These are phyloP conservation scores for Galaxea fascicularis DNA, from an alignment of 92 coral and sea anemone genomes.

Conservation along the genomic window DNA sequence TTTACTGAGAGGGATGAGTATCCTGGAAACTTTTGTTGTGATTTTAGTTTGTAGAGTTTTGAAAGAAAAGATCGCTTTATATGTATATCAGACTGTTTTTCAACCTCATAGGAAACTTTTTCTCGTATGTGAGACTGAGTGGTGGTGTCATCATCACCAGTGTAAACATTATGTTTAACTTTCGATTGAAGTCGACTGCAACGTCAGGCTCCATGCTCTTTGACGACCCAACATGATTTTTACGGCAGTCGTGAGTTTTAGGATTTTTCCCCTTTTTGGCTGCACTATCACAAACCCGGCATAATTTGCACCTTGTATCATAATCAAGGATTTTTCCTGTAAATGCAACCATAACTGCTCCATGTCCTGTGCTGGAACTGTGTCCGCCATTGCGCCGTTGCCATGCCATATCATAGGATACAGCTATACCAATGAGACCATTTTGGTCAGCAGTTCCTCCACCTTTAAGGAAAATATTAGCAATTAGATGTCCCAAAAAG, in stretches of 20 bases:
- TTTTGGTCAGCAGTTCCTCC: background rate
- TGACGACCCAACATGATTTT: constrained; percentile 42
- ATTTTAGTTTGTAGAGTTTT: no score
- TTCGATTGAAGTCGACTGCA: constrained; percentile 26
- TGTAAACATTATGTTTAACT: background rate
- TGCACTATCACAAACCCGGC: constrained; percentile 46
- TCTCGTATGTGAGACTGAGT: constrained; percentile 40
- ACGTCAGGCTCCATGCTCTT: constrained; percentile 61
- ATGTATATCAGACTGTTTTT: constrained; percentile 53
- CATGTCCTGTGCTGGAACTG: constrained; percentile 65
- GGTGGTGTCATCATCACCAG: constrained; percentile 70
- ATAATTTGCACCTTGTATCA: constrained; percentile 40
- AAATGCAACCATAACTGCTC: constrained; percentile 48
- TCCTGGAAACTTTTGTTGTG: no score
- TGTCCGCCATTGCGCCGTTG: no score
- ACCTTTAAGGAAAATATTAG: no score
- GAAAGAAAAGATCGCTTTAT: no score
- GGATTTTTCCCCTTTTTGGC: constrained; percentile 10
- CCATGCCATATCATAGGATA: constrained; percentile 76
- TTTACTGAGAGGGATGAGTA: no score
- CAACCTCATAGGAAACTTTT: constrained; percentile 44
- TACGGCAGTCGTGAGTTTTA: constrained; percentile 57
- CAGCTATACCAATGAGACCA: background rate
- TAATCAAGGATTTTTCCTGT: constrained; percentile 62
- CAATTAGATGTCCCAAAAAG: no score